Base-by-base conservation (phyloP, 2,888 invertebrate genomes). In the Drosophila peninsularis region DNA sequence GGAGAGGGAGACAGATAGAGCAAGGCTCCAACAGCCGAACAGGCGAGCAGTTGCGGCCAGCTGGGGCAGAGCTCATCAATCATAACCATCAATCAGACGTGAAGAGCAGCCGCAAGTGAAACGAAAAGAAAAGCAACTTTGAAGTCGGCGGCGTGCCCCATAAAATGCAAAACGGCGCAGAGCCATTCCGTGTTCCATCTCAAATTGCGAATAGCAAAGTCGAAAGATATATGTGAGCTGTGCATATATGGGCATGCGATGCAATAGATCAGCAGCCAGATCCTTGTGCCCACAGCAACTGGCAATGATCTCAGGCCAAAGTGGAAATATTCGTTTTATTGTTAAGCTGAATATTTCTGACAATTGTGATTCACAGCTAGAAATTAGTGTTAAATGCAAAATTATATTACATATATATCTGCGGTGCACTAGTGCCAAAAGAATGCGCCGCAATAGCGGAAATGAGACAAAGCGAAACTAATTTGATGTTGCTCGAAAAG, bases 81-180 rank as follows among this genome's bases (percentile, higher is more conserved):
- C 84, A 81, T 83, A 77, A 63, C 67, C 87, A 85, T 88, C 85
- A 85, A 85, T 85, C 87, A 88, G 82, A 75, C 61, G 70, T 50
- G 62, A 53, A 45, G 52, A 67, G 14, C 54, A 19, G n/a, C n/a
- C 17, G 24, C n/a, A 39, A 66, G 27, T 11, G 41, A 57, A 47
- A 42, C 47, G 44, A 44, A 56, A 36, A 45, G 44, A 56, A 45
- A 45, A 32, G 9, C 30, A 79, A 75, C 84, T 85, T 85, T 85
- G 84, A 85, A 86, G 84, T 83, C 70, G 52, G 67, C 78, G 84
- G 69, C 81, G 37, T n/a, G 53, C 58, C 64, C 60, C 70, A 71
- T 50, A 69, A 80, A 69, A 63, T 67, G 49, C 63, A 69, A 75
- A 75, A 75, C 45, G 54, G 13, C 24, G 2, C 42, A 53, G 37